Percentiles rank a stretch among this genome's conserved stretches.
phyloP scores from a whole-genome alignment of 2,797 vertebrate genomes.

The Rhyacichthys aspro region DNA sequence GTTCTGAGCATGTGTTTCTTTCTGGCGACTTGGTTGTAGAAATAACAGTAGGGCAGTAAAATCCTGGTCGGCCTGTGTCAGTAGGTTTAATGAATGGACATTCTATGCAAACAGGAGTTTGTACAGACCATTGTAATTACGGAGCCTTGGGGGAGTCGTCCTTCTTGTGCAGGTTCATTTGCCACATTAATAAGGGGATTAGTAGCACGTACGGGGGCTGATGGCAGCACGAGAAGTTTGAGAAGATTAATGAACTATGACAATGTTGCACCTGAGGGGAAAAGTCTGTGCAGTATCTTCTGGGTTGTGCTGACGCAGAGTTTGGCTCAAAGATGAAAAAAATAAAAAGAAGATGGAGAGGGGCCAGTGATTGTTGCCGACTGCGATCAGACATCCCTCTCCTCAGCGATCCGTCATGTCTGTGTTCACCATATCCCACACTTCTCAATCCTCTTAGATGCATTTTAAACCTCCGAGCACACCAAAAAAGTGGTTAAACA shows the following conservation, averaged over 20 bases:
- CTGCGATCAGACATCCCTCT: conserved; percentile 65
- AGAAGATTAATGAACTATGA: conserved; percentile 91
- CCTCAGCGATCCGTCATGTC: conserved; percentile 57
- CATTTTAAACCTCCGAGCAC: conserved; percentile 10
- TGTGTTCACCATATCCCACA: conserved; percentile 43
- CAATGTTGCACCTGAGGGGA: conserved; percentile 87
- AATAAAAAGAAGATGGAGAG: conserved; percentile 64
- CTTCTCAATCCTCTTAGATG: conserved; percentile 6
- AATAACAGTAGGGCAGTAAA: conserved; percentile 22
- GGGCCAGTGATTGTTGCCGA: conserved; percentile 67
- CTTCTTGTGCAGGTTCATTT: conserved; percentile 85
- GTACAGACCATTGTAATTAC: conserved; percentile 85
- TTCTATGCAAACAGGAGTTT: conserved; percentile 80
- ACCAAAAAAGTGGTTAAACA: conserved; percentile 7
- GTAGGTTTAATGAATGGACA: conserved; percentile 76
- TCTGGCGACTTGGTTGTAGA: not conserved
- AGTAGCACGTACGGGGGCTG: conserved; percentile 81
- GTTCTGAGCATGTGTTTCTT: not conserved
- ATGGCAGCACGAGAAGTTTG: conserved; percentile 81
- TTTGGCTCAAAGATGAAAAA: conserved; percentile 52
- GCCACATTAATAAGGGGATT: conserved; percentile 87
- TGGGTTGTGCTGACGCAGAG: conserved; percentile 78
- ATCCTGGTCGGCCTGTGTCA: conserved; percentile 59
- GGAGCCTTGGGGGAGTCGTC: conserved; percentile 81
- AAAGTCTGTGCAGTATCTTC: conserved; percentile 84